These are phyloP conservation scores for Fundulus diaphanus DNA, from an alignment of 2,797 vertebrate species.

Conservation along the genomic window DNA sequence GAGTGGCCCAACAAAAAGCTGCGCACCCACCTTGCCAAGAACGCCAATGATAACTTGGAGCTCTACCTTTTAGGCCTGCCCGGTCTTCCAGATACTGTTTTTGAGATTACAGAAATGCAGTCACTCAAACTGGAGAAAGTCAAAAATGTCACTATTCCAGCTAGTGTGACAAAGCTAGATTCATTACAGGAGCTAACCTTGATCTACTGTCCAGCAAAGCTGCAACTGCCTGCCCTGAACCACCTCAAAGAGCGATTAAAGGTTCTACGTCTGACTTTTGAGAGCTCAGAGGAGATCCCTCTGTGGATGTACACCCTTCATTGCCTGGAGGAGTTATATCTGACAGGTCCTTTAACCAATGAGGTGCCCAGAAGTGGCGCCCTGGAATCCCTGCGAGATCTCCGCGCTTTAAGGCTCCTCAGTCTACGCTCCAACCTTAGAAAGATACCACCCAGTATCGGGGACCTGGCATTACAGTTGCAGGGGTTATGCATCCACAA, in stretches of 20 bases:
- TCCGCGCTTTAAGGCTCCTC: constrained; percentile 85
- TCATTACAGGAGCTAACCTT: constrained; percentile 86
- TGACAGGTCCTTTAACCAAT: constrained; percentile 81
- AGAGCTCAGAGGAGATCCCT: constrained; percentile 84
- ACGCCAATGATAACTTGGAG: constrained; percentile 80
- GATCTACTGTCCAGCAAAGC: constrained; percentile 83
- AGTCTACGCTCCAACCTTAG: constrained; percentile 80
- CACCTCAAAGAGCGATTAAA: constrained; percentile 86
- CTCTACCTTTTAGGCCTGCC: constrained; percentile 87
- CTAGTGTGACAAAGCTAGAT: constrained; percentile 80
- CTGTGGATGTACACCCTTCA: constrained; percentile 87
- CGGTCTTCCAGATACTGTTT: constrained; percentile 88
- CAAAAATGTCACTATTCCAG: constrained; percentile 83
- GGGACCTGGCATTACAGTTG: constrained; percentile 83
- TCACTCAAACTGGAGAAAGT: constrained; percentile 88
- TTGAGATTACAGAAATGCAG: constrained; percentile 86
- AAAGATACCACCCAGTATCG: constrained; percentile 86
- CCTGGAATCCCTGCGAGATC: constrained; percentile 85
- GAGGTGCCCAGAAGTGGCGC: constrained; percentile 80
- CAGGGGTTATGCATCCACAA: constrained; percentile 85
- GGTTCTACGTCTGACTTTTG: constrained; percentile 83
- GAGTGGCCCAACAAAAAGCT: constrained; percentile 89
- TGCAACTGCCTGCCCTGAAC: constrained; percentile 83
- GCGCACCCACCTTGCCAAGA: constrained; percentile 81
- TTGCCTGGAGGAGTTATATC: constrained; percentile 86